These are phyloP conservation scores for Sinonovacula constricta DNA, from an alignment of 1,140 invertebrate species.

Conservation along the genomic window DNA sequence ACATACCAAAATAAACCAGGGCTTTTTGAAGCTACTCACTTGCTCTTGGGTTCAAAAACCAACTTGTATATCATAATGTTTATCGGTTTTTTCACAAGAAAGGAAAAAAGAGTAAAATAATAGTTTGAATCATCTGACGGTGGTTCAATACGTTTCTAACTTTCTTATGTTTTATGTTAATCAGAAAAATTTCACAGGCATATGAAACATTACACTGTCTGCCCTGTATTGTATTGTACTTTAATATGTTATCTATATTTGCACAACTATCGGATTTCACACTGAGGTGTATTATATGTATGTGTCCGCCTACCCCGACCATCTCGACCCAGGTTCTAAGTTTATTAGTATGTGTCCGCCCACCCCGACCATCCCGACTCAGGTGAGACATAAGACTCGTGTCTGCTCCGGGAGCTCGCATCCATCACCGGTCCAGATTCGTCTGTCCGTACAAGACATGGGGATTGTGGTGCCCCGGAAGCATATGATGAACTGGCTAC, in stretches of 20 bases:
- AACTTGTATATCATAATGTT: no score
- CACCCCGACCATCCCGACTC: no score
- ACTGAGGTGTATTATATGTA: neutral
- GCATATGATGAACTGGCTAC: conserved; percentile 30
- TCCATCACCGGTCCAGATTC: conserved; percentile 37
- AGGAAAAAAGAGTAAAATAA: no score
- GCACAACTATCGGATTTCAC: neutral
- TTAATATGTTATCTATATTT: neutral
- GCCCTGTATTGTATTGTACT: neutral
- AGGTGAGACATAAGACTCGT: conserved; percentile 11
- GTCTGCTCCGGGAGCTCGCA: conserved; percentile 19
- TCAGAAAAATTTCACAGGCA: neutral
- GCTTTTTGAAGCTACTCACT: no score
- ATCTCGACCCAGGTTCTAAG: no score
- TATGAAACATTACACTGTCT: neutral
- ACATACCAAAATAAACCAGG: no score
- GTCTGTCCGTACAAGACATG: conserved; percentile 14
- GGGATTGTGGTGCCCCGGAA: neutral
- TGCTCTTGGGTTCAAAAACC: no score
- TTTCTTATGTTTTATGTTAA: neutral
- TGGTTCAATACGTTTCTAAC: no score
- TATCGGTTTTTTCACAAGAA: no score
- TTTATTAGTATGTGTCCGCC: no score
- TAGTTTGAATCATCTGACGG: no score
- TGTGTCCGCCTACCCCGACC: no score